Base-by-base conservation (phyloP, 2,888 invertebrate species). In the Phytoseiulus persimilis region DNA sequence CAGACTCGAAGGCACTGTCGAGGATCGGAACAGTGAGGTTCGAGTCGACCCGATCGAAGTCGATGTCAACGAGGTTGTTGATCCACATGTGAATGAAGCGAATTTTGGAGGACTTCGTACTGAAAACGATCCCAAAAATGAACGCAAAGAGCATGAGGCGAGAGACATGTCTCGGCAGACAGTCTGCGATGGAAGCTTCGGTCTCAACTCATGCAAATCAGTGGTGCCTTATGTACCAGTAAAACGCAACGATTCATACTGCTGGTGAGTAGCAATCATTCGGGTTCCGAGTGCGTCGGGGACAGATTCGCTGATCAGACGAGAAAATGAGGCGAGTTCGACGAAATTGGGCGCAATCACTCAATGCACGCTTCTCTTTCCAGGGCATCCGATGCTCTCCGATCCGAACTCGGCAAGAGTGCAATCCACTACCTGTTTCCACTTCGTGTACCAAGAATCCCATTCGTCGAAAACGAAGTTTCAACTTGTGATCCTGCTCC, bases 201-300 rank as follows among this genome's bases (percentile, higher is more conserved):
- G 87, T 32, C n/a, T 32, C 32, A 87, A 87, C 23, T n/a, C 28
- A 45, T 87, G 87, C 87, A 32, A 87, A 33, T 32, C 32, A 33
- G 6, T 87, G 45, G 87, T 87, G n/a, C 87, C 87, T 32, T 87
- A 87, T 39, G 33, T 87, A 14, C 87, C 32, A 28, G n/a, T 87
- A 28, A 87, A 9, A 65, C 65, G 65, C 65, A 28, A 65, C 28
- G 65, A 65, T 65, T 65, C 65, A 28, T 65, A 23, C 65, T 23
- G 28, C 23, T 65, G 65, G 65, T 65, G 65, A 65, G 65, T 65
- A 2, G 18, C 9, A 9, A 39, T 39, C 39, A 39, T 39, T 39
- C 39, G 39, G n/a, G n/a, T n/a, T n/a, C 9, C 39, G 39, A 39
- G 3, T 6, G 3, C 39, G 9, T 39, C 5, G 39, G 5, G 39